Base-by-base conservation (phyloP, 2,113 vertebrate genomes). In the Agapornis roseicollis region DNA sequence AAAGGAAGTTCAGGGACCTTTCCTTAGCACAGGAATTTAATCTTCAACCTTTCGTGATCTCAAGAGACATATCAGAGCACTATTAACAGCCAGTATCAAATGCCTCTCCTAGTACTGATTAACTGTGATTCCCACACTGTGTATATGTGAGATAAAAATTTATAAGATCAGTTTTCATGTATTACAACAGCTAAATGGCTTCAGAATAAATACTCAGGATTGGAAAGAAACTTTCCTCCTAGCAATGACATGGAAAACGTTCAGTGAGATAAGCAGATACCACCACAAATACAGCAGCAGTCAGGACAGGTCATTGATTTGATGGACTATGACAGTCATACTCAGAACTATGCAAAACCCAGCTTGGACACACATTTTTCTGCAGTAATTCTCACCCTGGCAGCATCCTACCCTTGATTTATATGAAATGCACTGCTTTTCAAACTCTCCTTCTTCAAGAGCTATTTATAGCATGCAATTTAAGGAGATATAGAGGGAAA, bases 381-480 rank as follows among this genome's bases (percentile, higher is more conserved):
- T 81, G 7, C 23, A 90, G 65, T 55, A 84, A 79, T 81, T 68
- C 69, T 63, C 65, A 4, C 14, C 17, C 49, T 82, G 28, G n/a
- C 28, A 81, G 63, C 52, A 74, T 60, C 52, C 24, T 52, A 44
- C n/a, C 41, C 19, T 76, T 88, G 41, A 65, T 93, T 94, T 80
- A 52, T 65, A 79, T 6, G 19, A 92, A 90, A 92, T 27, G 10
- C n/a, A 12, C 10, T 66, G 44, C 44, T 89, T 88, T 89, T 94
- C 85, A 88, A 84, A 74, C n/a, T 86, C 56, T 64, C 24, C 83
- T 86, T 56, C 72, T 81, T 87, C 61, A 42, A 63, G n/a, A 20
- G 2, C 52, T 93, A 93, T 95, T 93, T 94, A 90, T 87, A 90
- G 44, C 20, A 27, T 42, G 17, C 44, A 81, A 85, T 95, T 89